Evolutionary conservation across 2,797 vertebrate species (phyloP), one percentile per base, ranked within the genome.

Genomic region (Loris lydekkerianus): DNA sequence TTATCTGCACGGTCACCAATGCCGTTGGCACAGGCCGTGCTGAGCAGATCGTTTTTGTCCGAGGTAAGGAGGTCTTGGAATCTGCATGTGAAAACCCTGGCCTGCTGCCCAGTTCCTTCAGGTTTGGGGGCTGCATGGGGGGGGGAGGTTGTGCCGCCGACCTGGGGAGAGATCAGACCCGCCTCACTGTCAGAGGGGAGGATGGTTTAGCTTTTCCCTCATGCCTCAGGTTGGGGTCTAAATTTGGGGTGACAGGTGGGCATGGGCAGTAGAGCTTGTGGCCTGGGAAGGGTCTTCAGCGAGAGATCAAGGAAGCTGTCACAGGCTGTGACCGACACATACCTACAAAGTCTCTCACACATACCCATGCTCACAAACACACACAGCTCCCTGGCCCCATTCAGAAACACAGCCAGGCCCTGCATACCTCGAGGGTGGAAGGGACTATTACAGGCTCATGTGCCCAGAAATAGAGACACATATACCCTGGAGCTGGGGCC

Each of bases 1-100:
- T 99, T 77, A 97, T 99, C 97, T 99, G 99, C n/a, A 99, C 99
- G n/a, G 99, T 98, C 87, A 98, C 91, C 60, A 99, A 99, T 67
- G 98, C 98, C 0, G 98, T 99, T 1, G 99, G 99, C 17, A 96
- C 21, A 0, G 98, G 98, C 92, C 98, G 46, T 7, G 98, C 98
- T 1, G 99, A 99, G 97, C 97, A 99, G 97, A 96, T 98, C 1
- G 84, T 98, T 84, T 27, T 98, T 0, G 99, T 99, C 89, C 98
- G 99, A 98, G 99, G 99, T 99, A 93, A 99, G 98, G 0, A 4
- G 29, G 46, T 13, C 21, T 46, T 3, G 34, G 67, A 61, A 25
- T 40, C 13, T 0, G 29, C 13, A 0, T 20, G 31, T 4, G 67
- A 20, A 3, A 17, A 31, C 37, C 53, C 1, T 3, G 31, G 11